Percentiles rank a stretch among this genome's conserved stretches.
Evolutionary conservation across 2,113 vertebrate species (phyloP).

Genomic region (Oreochromis tanganicae): DNA sequence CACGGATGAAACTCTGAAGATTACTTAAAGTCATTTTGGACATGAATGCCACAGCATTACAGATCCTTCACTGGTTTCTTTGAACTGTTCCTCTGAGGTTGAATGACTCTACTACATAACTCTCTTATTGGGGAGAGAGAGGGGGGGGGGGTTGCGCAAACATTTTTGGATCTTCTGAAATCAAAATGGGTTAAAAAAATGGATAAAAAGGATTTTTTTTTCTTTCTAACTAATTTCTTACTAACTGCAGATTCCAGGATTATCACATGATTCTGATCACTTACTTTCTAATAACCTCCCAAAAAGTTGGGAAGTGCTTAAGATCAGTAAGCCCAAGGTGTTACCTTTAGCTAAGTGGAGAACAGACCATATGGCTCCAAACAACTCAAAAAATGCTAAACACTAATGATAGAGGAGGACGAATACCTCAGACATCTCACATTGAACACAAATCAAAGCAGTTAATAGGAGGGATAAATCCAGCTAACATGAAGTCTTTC

Average conservation of each 20-base stretch:
- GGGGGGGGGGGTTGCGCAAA: rapidly evolving
- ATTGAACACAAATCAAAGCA: not conserved
- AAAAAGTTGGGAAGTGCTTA: not conserved
- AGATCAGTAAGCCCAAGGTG: not conserved
- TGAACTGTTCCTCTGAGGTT: not conserved
- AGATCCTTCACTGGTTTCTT: not conserved
- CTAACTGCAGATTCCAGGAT: not conserved
- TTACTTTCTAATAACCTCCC: not conserved
- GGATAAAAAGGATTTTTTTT: no score
- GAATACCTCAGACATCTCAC: not conserved
- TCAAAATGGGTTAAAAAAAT: no score
- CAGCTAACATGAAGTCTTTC: not conserved
- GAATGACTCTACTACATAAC: not conserved
- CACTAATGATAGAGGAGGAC: not conserved
- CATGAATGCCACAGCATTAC: not conserved
- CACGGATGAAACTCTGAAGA: rapidly evolving
- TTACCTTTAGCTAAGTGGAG: not conserved
- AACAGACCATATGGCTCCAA: not conserved
- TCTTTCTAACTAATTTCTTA: no score
- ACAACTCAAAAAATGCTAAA: rapidly evolving
- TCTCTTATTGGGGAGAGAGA: not conserved
- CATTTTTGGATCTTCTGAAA: no score
- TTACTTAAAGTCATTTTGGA: not conserved
- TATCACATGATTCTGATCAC: not conserved
- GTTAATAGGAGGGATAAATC: not conserved